Conservation (phyloP, 2,797 vertebrate species). For the Cyclura pinguis region DNA sequence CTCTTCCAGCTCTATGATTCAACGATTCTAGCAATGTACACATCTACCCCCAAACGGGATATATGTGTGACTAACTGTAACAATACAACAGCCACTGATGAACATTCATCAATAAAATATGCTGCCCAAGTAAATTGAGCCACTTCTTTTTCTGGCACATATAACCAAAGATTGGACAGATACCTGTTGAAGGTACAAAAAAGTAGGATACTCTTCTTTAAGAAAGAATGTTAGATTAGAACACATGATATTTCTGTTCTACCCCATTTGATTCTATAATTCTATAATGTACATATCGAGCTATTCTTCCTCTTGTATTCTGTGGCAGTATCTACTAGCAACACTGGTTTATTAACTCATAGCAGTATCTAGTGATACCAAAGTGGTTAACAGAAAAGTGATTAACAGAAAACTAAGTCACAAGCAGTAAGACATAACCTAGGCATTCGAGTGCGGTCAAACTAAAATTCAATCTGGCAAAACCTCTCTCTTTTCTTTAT, state of each 20-base stretch:
- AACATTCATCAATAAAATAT: neutral
- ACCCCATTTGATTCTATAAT: neutral
- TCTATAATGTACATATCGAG: neutral
- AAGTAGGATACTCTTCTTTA: neutral
- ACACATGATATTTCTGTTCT: neutral
- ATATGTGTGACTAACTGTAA: neutral
- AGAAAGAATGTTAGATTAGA: neutral
- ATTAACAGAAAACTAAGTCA: neutral
- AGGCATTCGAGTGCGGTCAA: neutral
- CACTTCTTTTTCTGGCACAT: neutral
- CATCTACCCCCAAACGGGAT: neutral
- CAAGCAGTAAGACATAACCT: neutral
- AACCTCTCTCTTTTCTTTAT: neutral
- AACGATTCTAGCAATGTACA: neutral
- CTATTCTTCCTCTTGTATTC: neutral
- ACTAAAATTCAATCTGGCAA: neutral
- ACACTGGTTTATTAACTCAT: neutral
- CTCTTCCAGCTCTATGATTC: too few relatives aligned
- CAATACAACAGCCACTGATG: neutral
- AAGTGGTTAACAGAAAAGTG: neutral
- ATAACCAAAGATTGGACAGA: neutral
- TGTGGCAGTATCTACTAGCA: neutral
- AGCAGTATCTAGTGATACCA: neutral
- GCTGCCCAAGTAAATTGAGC: neutral
- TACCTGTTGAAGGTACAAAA: neutral